phyloP scores from a whole-genome alignment of 2,113 vertebrate species.

The Hippocampus abdominalis region DNA sequence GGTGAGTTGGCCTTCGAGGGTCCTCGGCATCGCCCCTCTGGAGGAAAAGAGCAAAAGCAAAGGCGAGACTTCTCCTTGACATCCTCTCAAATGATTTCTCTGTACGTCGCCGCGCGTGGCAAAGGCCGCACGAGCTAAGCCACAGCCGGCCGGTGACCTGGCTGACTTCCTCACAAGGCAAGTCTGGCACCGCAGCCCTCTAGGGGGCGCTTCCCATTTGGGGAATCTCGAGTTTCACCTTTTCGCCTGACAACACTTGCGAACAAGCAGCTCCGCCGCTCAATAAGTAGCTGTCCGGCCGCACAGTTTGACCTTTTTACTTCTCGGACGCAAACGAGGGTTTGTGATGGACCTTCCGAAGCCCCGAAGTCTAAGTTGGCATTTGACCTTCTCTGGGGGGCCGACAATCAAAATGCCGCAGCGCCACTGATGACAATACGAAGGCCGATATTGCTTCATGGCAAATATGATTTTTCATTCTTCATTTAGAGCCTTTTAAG shows the following conservation, averaged over 20 bases:
- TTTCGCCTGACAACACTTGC: constrained; percentile 3
- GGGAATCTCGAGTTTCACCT: constrained; percentile 13
- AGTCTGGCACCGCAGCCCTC: constrained; percentile 41
- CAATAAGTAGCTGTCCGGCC: not conserved
- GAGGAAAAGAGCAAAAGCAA: constrained; percentile 36
- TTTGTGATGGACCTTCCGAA: constrained; percentile 26
- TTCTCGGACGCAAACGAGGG: constrained; percentile 23
- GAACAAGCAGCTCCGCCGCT: not conserved
- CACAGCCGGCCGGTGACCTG: constrained; percentile 17
- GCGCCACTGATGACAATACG: constrained; percentile 1
- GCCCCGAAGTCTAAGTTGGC: constrained; percentile 12
- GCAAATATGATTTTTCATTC: not conserved
- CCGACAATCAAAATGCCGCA: not conserved
- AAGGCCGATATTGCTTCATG: constrained; percentile 22
- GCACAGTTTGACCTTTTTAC: constrained; percentile 9
- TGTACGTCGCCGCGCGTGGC: not conserved
- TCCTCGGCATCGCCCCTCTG: constrained; percentile 90
- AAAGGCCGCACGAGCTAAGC: constrained; percentile 4
- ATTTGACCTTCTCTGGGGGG: constrained; percentile 38
- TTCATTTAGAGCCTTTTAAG: not conserved
- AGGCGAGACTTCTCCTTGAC: constrained; percentile 24
- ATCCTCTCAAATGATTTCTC: constrained; percentile 3
- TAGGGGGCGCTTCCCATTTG: not conserved
- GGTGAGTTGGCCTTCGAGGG: constrained; percentile 85
- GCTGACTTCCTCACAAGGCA: constrained; percentile 34